Conservation (phyloP, 2,888 invertebrate genomes). For the Dorcus parallelipipedus region DNA sequence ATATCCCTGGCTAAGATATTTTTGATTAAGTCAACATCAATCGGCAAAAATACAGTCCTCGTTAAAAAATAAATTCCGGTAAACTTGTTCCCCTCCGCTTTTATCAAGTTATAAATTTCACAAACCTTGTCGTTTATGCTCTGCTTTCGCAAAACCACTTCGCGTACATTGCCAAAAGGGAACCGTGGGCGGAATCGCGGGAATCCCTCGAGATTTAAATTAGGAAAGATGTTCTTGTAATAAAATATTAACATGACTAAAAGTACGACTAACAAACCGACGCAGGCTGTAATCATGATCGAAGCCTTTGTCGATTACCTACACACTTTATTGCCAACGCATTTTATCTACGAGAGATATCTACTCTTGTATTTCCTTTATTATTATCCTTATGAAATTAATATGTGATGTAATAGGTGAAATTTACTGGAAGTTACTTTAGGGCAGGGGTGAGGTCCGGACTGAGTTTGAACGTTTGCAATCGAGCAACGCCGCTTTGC, state of each 20-base stretch:
- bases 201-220: slow-evolving; percentile 59
- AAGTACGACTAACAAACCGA: background rate
- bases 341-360: no score
- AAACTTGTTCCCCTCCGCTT: slow-evolving; percentile 41
- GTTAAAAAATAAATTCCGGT: slow-evolving; percentile 63
- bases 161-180: slow-evolving; percentile 61
- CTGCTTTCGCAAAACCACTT: slow-evolving; percentile 54
- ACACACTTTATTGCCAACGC: no score
- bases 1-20: slow-evolving; percentile 61
- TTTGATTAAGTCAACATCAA: slow-evolving; percentile 61
- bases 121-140: slow-evolving; percentile 62
- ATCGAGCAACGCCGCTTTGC: slow-evolving; percentile 46
- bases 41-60: slow-evolving; percentile 58
- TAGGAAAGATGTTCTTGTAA: slow-evolving; percentile 50
- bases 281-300: no score
- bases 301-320: no score
- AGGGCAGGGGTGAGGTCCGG: slow-evolving; percentile 53
- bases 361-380: no score
- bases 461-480: slow-evolving; percentile 54
- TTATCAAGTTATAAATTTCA: slow-evolving; percentile 56
- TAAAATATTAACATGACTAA: background rate
- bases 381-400: no score
- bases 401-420: no score
- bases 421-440: slow-evolving; percentile 8
- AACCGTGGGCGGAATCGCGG: slow-evolving; percentile 56